Base-by-base conservation (phyloP, 2,113 vertebrate species). In the Callipepla californica region DNA sequence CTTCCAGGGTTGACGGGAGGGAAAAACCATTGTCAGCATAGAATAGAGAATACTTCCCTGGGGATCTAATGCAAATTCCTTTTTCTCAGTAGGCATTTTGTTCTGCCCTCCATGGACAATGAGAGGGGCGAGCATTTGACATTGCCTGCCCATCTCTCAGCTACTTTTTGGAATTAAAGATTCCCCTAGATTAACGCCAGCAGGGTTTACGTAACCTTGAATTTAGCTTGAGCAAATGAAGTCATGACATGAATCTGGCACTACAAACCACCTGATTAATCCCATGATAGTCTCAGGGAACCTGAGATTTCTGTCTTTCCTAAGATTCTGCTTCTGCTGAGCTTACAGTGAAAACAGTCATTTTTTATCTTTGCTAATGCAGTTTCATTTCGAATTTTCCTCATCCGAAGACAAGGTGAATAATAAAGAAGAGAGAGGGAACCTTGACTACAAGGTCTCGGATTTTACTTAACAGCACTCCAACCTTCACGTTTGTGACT, bases 31-130 rank as follows among this genome's bases (percentile, higher is more conserved):
- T 34, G 76, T 80, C 62, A 62, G 57, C 42, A 38, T 19, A 62
- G 51, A 30, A 94, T 74, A 80, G 83, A 74, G 86, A 63, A 47
- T 68, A 86, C 68, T 88, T 88, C 68, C 69, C 23, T n/a, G 28
- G 44, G 69, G 11, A 94, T 8, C 68, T 51, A 67, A 72, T 72
- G 68, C 32, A 88, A 88, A 92, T 85, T 77, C 68, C 6, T 89
- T 87, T 87, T 87, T 53, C 82, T 78, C 55, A 70, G 47, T 4
- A 82, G 55, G 47, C 92, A 3, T 90, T 92, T 90, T 89, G 51
- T 83, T 80, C 72, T 92, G 62, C 20, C 44, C 5, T 55, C 30
- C 18, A 57, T 30, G 44, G 51, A 85, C 75, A 87, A 91, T 91
- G 91, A 57, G 89, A 85, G 18, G 20, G 51, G 51, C 1, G 4